These are phyloP conservation scores for Rhinopomastus cyanomelas DNA, from an alignment of 2,113 vertebrate species.

Conservation along the genomic window DNA sequence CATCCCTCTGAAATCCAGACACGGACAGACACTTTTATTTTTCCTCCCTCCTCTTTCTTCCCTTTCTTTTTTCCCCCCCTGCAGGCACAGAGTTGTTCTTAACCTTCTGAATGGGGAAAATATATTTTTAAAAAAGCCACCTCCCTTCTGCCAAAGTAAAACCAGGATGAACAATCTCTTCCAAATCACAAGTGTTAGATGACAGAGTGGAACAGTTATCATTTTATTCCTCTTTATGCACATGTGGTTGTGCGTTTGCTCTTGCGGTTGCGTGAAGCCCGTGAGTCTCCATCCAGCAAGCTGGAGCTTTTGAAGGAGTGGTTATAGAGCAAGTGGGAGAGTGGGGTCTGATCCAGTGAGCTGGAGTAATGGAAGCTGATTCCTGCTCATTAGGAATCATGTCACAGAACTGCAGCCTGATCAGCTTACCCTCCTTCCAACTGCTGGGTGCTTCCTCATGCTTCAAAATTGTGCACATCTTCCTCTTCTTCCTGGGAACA, in stretches of 20 bases:
- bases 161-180: constrained; percentile 12
- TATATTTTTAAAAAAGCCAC: background rate
- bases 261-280: background rate
- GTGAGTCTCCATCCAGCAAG: constrained; percentile 37
- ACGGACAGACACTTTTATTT: background rate
- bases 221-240: background rate
- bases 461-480: background rate
- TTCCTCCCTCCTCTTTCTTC: background rate
- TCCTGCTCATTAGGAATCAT: constrained; percentile 7
- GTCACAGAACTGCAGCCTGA: constrained; percentile 5
- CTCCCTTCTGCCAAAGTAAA: constrained; percentile 16
- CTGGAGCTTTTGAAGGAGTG: constrained; percentile 16
- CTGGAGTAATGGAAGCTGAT: background rate
- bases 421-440: background rate
- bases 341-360: background rate
- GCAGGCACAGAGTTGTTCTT: background rate
- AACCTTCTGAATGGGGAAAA: constrained; percentile 17
- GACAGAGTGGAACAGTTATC: background rate
- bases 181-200: constrained; percentile 29
- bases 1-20: constrained; percentile 25
- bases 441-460: background rate
- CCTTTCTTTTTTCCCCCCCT: background rate
- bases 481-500: background rate
- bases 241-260: background rate
- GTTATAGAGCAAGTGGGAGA: background rate